phyloP scores from a whole-genome alignment of 2,797 vertebrate genomes.

The Chromis chromis region DNA sequence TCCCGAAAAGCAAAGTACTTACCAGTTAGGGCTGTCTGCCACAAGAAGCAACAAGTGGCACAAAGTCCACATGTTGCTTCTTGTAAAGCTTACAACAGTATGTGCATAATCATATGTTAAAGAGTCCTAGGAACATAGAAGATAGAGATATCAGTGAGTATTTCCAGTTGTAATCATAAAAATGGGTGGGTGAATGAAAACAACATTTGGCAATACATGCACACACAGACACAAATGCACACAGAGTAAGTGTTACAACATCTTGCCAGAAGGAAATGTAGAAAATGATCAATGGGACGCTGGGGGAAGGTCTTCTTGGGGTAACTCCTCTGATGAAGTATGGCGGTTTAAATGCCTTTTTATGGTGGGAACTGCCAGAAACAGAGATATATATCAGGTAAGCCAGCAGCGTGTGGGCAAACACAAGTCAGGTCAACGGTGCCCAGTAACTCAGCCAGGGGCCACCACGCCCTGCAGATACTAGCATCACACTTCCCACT shows the following conservation, averaged over 20 bases:
- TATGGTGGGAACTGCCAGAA: conserved; percentile 70
- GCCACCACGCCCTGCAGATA: conserved; percentile 61
- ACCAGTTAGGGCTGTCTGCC: too few relatives aligned
- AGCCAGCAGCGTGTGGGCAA: conserved; percentile 44
- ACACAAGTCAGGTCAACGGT: conserved; percentile 58
- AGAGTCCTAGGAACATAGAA: too few relatives aligned
- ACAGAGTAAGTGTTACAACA: conserved; percentile 52
- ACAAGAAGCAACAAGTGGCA: not conserved
- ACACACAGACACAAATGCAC: conserved; percentile 10
- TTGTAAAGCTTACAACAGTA: too few relatives aligned
- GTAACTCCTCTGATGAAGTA: conserved; percentile 48
- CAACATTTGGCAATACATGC: conserved; percentile 15
- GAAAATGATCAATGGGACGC: conserved; percentile 44
- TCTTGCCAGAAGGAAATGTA: conserved; percentile 43
- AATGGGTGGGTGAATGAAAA: not conserved
- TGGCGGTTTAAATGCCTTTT: conserved; percentile 47
- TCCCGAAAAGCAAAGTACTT: too few relatives aligned
- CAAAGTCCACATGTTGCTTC: not conserved
- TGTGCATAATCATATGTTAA: too few relatives aligned
- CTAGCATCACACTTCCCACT: conserved; percentile 53
- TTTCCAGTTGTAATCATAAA: not conserved
- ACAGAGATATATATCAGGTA: conserved; percentile 72
- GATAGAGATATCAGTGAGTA: too few relatives aligned
- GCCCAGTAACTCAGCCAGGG: conserved; percentile 48
- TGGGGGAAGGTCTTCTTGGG: conserved; percentile 19